phyloP scores from a whole-genome alignment of 1,140 invertebrate species.

The Hyphantria cunea region DNA sequence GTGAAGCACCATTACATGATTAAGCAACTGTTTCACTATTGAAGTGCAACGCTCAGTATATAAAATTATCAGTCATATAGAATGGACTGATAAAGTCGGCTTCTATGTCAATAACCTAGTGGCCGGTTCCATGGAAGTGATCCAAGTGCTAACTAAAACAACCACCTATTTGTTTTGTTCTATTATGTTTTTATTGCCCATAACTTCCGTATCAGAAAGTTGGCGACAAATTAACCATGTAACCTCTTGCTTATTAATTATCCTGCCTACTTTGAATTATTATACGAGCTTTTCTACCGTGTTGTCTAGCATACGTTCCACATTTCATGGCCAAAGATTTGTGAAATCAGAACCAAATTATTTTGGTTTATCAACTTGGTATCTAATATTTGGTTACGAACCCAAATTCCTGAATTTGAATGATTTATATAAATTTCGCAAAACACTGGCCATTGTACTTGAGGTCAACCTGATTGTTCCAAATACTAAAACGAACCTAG shows the following conservation, averaged over 20 bases:
- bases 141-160: slow-evolving; percentile 18
- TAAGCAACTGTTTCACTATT: slow-evolving; percentile 18
- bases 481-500: too few relatives aligned
- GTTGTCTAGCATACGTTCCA: too few relatives aligned
- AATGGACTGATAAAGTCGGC: slow-evolving; percentile 17
- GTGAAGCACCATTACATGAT: slow-evolving; percentile 4
- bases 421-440: too few relatives aligned
- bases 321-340: too few relatives aligned
- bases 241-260: not conserved
- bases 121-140: slow-evolving; percentile 30
- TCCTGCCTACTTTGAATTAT: too few relatives aligned
- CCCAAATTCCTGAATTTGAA: too few relatives aligned
- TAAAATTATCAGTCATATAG: slow-evolving; percentile 26
- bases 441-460: too few relatives aligned
- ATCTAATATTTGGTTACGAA: too few relatives aligned
- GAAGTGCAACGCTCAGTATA: slow-evolving; percentile 16
- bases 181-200: not conserved
- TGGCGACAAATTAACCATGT: not conserved
- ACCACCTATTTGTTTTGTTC: not conserved
- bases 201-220: not conserved
- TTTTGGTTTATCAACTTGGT: too few relatives aligned
- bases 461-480: too few relatives aligned
- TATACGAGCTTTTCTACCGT: too few relatives aligned
- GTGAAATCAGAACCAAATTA: too few relatives aligned
- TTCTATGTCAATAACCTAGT: slow-evolving; percentile 30